phyloP scores from a whole-genome alignment of 92 coral and sea anemone species.

The Epizoanthus scotinus region DNA sequence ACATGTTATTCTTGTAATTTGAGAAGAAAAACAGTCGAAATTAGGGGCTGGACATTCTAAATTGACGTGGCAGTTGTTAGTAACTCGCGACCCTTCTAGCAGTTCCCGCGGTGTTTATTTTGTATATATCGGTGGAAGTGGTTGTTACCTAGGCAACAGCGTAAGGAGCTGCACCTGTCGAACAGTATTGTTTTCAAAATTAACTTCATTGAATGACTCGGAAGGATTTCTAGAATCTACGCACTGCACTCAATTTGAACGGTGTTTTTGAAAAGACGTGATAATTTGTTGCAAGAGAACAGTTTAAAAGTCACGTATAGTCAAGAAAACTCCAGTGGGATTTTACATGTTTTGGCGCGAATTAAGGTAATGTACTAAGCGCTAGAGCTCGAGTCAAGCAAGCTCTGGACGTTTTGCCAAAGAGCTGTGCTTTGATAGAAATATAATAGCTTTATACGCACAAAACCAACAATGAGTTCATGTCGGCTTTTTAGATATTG shows the following conservation, averaged over 20 bases:
- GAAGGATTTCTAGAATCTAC: not conserved
- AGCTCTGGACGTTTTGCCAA: constrained; percentile 1
- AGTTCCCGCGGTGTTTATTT: constrained; percentile 20
- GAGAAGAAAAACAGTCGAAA: not conserved
- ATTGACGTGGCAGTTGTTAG: not conserved
- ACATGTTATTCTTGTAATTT: not conserved
- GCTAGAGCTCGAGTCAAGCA: not conserved
- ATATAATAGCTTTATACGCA: constrained; percentile 25
- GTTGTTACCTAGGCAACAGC: constrained; percentile 61
- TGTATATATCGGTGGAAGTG: constrained; percentile 40
- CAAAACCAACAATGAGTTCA: constrained; percentile 35
- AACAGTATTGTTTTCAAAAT: constrained; percentile 20
- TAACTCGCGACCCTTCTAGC: not conserved
- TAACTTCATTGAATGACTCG: not conserved
- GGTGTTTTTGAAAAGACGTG: constrained; percentile 3
- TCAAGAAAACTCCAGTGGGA: not conserved
- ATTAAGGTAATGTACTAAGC: constrained; percentile 4
- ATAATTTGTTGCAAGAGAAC: constrained; percentile 2
- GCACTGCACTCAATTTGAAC: not conserved
- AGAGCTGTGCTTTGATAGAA: constrained; percentile 22
- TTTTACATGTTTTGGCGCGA: not conserved
- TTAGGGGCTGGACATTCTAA: not conserved
- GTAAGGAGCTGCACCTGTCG: constrained; percentile 21
- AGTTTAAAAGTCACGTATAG: not conserved
- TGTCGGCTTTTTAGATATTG: not conserved